Conservation (phyloP, 1,140 invertebrate species). For the Cyphomyrmex costatus region DNA sequence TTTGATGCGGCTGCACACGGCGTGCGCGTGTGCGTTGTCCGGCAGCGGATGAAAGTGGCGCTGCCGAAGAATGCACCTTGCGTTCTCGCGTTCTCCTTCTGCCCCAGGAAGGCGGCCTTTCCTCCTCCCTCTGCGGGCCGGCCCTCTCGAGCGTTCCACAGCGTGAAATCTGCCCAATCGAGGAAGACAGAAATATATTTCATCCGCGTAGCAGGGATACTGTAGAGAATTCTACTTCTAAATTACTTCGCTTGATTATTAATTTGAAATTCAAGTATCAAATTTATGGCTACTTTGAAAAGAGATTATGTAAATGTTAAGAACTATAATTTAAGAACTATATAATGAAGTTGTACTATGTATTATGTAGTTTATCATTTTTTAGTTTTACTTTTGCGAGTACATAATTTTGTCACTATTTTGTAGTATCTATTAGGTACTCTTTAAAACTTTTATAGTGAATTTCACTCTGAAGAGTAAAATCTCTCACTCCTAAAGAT, state of each 20-base stretch:
- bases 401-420: no score
- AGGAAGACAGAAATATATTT: conserved; percentile 2
- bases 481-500: no score
- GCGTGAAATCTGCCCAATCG: conserved; percentile 41
- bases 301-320: neutral
- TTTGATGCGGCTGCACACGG: conserved; percentile 66
- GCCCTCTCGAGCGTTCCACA: conserved; percentile 20
- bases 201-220: neutral
- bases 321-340: neutral
- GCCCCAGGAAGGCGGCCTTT: neutral
- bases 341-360: no score
- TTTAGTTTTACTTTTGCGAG: no score
- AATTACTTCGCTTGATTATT: conserved; percentile 10
- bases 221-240: neutral
- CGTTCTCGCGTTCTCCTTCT: conserved; percentile 35
- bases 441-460: no score
- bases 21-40: conserved; percentile 54
- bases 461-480: no score
- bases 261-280: neutral
- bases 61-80: conserved; percentile 73
- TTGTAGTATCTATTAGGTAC: no score
- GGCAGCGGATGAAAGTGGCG: conserved; percentile 56
- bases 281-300: neutral
- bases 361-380: no score
- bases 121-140: neutral